Percentiles rank a stretch among this genome's conserved stretches.
Evolutionary conservation across 2,113 vertebrate genomes (phyloP).

Genomic region (Chrysemys picta): DNA sequence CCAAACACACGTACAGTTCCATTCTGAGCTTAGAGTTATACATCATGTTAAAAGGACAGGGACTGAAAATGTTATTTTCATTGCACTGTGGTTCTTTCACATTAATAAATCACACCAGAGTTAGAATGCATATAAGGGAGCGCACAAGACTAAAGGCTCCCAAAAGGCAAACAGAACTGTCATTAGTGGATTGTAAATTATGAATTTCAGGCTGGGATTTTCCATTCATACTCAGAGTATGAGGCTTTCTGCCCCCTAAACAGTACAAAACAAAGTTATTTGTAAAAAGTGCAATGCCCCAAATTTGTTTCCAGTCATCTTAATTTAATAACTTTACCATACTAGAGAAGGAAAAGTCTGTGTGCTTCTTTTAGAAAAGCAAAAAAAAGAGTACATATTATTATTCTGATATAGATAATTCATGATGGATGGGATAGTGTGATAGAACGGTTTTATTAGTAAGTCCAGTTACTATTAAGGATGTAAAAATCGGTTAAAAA

Average conservation of each 20-base stretch:
- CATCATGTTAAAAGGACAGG: conserved; percentile 11
- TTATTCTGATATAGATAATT: not conserved
- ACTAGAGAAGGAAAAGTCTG: not conserved
- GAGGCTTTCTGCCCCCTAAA: not conserved
- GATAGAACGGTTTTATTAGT: not conserved
- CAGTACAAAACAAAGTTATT: not conserved
- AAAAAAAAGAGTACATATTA: not conserved
- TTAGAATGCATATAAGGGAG: not conserved
- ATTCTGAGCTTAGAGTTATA: conserved; percentile 8
- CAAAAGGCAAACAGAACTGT: conserved; percentile 7
- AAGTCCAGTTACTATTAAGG: not conserved
- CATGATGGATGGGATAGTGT: not conserved
- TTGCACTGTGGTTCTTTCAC: not conserved
- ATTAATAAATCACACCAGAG: conserved; percentile 43
- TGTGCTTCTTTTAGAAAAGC: not conserved
- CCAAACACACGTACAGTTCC: conserved; percentile 21
- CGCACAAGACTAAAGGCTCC: not conserved
- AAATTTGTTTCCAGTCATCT: not conserved
- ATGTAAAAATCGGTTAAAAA: too few relatives aligned
- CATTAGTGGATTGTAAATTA: not conserved
- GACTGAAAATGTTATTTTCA: not conserved
- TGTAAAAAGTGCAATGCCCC: not conserved
- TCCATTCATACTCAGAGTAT: not conserved
- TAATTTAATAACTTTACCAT: not conserved
- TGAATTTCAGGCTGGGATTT: not conserved